These are phyloP conservation scores for Macroglossus sobrinus DNA, from an alignment of 2,113 vertebrate genomes.

Conservation along the genomic window DNA sequence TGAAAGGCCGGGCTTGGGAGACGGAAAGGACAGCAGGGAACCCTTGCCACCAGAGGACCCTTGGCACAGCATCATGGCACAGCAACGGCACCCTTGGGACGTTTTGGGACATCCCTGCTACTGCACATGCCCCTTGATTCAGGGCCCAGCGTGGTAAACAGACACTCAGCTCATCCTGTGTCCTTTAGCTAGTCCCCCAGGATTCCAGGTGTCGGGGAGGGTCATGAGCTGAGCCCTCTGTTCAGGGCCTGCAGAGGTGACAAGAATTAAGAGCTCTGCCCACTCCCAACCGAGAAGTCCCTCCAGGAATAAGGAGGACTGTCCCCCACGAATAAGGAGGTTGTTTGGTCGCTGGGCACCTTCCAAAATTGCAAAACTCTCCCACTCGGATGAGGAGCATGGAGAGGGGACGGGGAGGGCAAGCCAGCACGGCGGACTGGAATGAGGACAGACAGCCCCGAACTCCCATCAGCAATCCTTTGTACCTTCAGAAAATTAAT, in stretches of 20 bases:
- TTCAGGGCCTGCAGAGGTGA: not conserved
- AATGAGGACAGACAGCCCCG: not conserved
- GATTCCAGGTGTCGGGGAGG: not conserved
- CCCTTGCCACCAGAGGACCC: not conserved
- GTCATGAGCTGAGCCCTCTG: not conserved
- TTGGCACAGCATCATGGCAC: not conserved
- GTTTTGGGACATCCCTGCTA: not conserved
- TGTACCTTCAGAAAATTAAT: conserved; percentile 27
- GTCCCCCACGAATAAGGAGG: not conserved
- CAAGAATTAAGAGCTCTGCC: not conserved
- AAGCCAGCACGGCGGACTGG: rapidly evolving
- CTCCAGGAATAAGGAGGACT: rapidly evolving
- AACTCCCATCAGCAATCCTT: not conserved
- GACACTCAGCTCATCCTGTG: not conserved
- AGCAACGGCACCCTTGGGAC: not conserved
- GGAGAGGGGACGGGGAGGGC: not conserved
- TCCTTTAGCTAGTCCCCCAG: not conserved
- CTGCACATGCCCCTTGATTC: not conserved
- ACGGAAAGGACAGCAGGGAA: not conserved
- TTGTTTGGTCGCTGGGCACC: not conserved
- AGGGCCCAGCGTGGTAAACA: not conserved
- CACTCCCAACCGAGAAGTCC: rapidly evolving
- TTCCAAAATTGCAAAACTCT: not conserved
- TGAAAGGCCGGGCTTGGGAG: not conserved
- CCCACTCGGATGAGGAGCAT: not conserved